A percentile compares a stretch with the other conserved stretches of the same genome.
These are phyloP conservation scores for Percopsis omiscomaycus DNA, from an alignment of 2,797 vertebrate genomes.

Conservation along the genomic window DNA sequence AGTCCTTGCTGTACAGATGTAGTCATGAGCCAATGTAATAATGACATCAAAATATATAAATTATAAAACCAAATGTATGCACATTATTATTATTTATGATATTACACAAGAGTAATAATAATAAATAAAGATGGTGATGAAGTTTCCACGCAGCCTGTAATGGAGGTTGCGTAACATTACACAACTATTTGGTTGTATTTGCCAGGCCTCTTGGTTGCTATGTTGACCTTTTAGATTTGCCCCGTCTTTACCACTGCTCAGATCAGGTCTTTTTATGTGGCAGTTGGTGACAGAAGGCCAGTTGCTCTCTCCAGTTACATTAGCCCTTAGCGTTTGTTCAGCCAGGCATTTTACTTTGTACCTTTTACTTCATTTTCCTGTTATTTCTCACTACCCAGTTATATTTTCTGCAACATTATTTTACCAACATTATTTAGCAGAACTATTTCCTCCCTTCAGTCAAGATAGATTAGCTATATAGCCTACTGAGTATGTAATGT, in stretches of 20 bases:
- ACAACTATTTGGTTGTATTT: slow-evolving; percentile 48
- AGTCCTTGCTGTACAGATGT: no score
- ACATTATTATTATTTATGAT: no score
- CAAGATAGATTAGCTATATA: neutral
- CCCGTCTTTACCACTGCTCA: slow-evolving; percentile 25
- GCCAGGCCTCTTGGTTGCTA: slow-evolving; percentile 37
- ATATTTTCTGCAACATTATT: neutral
- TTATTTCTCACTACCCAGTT: neutral
- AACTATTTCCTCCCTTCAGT: neutral
- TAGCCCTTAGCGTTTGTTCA: neutral
- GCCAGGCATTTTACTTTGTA: no score
- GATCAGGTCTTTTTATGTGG: slow-evolving; percentile 35
- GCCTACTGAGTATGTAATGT: slow-evolving; percentile 7
- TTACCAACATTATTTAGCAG: neutral
- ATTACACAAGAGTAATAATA: no score
- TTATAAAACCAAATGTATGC: no score
- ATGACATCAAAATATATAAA: no score
- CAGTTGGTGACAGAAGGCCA: slow-evolving; percentile 14
- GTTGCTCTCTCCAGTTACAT: slow-evolving; percentile 1
- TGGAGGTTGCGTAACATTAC: slow-evolving; percentile 55
- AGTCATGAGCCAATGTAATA: no score
- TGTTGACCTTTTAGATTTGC: slow-evolving; percentile 53
- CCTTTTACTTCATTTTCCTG: no score
- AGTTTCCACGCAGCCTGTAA: slow-evolving; percentile 15
- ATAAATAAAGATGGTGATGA: no score